These are phyloP conservation scores for Nematostella vectensis DNA, from an alignment of 92 coral and sea anemone species.

Conservation along the genomic window DNA sequence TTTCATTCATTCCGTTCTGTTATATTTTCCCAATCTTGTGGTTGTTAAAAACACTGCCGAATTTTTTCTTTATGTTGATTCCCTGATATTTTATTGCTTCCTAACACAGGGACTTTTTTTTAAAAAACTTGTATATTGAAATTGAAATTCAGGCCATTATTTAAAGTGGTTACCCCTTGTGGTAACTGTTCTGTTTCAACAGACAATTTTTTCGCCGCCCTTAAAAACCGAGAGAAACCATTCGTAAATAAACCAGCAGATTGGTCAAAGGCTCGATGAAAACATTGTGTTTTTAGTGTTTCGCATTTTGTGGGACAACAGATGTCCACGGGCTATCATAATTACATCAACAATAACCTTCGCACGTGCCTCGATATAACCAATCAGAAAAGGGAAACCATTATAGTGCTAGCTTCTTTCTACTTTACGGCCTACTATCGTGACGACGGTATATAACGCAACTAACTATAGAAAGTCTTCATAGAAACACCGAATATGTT, in stretches of 20 bases:
- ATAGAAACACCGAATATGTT: too few relatives aligned
- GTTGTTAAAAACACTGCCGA: neutral
- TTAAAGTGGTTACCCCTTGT: conserved; percentile 10
- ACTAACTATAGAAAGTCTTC: too few relatives aligned
- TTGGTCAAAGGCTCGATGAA: conserved; percentile 10
- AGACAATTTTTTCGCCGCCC: too few relatives aligned
- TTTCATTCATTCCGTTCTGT: too few relatives aligned
- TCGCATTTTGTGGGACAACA: conserved; percentile 59
- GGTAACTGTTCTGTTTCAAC: too few relatives aligned
- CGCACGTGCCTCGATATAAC: conserved; percentile 39
- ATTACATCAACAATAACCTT: conserved; percentile 57
- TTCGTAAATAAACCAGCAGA: conserved; percentile 66
- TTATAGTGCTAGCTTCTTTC: neutral
- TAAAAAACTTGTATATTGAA: too few relatives aligned
- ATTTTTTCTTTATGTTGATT: neutral
- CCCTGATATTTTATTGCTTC: too few relatives aligned
- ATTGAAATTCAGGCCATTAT: neutral
- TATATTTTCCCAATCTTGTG: too few relatives aligned
- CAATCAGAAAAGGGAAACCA: conserved; percentile 18
- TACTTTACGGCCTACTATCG: too few relatives aligned
- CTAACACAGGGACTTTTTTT: too few relatives aligned
- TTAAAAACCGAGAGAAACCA: conserved; percentile 45
- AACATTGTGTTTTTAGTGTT: conserved; percentile 47
- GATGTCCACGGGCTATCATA: conserved; percentile 69
- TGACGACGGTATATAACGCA: too few relatives aligned